A percentile compares a stretch with the other conserved stretches of the same genome.
Conservation (phyloP, 2,113 vertebrate species). For the Ammospiza nelsoni region DNA sequence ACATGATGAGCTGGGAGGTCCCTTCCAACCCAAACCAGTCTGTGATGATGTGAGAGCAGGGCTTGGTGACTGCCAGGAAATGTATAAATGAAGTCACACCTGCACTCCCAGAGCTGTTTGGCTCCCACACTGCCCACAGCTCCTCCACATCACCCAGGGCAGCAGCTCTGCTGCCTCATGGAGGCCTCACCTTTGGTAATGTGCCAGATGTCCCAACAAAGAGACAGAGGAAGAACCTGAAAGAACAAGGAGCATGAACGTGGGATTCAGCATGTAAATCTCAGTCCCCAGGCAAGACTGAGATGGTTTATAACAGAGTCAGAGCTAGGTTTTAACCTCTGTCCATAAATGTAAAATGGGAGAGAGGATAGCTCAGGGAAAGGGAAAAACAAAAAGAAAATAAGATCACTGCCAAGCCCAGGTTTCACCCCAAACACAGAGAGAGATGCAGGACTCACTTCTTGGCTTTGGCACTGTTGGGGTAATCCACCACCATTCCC, state of each 20-base stretch:
- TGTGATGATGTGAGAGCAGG: neutral
- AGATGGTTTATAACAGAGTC: neutral
- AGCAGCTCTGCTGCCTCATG: neutral
- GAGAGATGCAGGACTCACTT: constrained; percentile 81
- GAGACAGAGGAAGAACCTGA: constrained; percentile 95
- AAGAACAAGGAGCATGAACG: neutral
- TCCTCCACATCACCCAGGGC: neutral
- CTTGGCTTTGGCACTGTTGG: constrained; percentile 95
- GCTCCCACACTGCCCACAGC: neutral
- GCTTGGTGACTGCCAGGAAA: neutral
- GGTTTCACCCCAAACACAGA: neutral
- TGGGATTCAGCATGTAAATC: neutral
- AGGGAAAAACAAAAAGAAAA: neutral
- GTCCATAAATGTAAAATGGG: neutral
- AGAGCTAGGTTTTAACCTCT: neutral
- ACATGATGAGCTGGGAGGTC: neutral
- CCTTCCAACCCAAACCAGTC: neutral
- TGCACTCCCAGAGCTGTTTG: neutral
- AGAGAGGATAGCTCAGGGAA: neutral
- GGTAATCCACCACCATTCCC: constrained; percentile 97
- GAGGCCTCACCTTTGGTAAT: constrained; percentile 87
- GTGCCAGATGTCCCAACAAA: constrained; percentile 85
- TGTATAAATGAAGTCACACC: neutral
- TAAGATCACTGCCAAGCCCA: neutral
- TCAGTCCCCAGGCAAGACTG: neutral